phyloP scores from a whole-genome alignment of 2,113 vertebrate species.

The Catagonus wagneri region DNA sequence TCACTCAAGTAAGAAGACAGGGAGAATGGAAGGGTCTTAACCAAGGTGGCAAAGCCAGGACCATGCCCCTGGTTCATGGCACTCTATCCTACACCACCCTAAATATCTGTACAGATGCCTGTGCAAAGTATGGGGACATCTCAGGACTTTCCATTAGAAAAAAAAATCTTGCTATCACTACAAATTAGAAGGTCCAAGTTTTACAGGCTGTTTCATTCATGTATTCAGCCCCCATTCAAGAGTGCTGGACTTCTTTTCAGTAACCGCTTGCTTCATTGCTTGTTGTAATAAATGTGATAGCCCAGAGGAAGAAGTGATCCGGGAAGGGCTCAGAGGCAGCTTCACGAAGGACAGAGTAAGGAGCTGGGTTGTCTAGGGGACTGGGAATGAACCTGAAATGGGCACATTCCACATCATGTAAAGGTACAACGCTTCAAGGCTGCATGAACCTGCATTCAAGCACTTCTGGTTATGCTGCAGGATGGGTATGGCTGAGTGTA shows the following conservation, averaged over 20 bases:
- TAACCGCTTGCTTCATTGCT: no score
- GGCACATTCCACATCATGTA: background rate
- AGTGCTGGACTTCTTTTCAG: background rate
- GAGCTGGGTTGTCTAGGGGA: no score
- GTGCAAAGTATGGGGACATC: background rate
- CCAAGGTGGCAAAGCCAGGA: background rate
- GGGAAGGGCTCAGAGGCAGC: background rate
- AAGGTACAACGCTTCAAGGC: background rate
- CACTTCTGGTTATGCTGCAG: no score
- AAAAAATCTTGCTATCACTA: background rate
- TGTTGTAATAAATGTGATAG: background rate
- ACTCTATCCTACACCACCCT: background rate
- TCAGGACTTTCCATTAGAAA: background rate
- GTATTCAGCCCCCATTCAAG: background rate
- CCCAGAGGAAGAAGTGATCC: background rate
- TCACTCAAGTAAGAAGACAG: background rate
- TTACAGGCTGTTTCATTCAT: background rate
- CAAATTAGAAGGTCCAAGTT: background rate
- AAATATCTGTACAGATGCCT: background rate
- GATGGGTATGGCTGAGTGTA: accelerated
- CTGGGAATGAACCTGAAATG: no score
- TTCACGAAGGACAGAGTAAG: background rate
- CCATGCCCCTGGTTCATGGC: background rate
- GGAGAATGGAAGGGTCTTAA: background rate
- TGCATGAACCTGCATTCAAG: background rate